Base-by-base conservation (phyloP, 2,888 invertebrate species). In the Clanis bilineata region DNA sequence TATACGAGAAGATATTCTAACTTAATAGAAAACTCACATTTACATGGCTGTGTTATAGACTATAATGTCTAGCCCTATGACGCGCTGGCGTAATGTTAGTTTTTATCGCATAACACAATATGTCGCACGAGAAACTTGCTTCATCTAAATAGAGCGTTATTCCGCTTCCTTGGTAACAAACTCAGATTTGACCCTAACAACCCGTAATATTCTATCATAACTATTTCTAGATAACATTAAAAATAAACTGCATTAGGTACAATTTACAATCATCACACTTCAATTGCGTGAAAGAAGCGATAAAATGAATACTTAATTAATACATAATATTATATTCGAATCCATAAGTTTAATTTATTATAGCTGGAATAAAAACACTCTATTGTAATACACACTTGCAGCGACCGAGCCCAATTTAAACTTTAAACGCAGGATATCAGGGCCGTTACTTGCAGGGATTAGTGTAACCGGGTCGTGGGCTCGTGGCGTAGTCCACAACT, bases 391-490 rank as follows among this genome's bases (percentile, higher is more conserved):
- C 47, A 28, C 43, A 57, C 56, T 28, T 57, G 56, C 56, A 57
- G 43, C 28, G 43, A 57, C 18, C 12, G 23, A 51, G 28, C 23
- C 39, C 56, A 56, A 57, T 57, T 51, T 32, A 47, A 25, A 47
- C 15, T 47, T 41, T 56, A 43, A 56, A 57, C 43, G 56, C 56
- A 78, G 80, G 77, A 80, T 75, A 77, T 71, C 73, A 71, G 71
- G 77, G 72, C 72, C 71, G 62, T 69, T 70, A 70, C 71, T 72
- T 74, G 71, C 67, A 69, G 66, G 78, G 76, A 85, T 82, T 78
- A 80, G 72, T 66, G 76, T 82, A 85, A 85, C 80, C 82, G 77
- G 86, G 86, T 84, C 86, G 84, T 79, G 72, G 77, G 86, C 85
- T 84, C 86, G 84, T 79, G 72, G 63, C 58, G 61, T 56, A 59